Conservation (phyloP, 2,113 vertebrate species). For the Meles meles region DNA sequence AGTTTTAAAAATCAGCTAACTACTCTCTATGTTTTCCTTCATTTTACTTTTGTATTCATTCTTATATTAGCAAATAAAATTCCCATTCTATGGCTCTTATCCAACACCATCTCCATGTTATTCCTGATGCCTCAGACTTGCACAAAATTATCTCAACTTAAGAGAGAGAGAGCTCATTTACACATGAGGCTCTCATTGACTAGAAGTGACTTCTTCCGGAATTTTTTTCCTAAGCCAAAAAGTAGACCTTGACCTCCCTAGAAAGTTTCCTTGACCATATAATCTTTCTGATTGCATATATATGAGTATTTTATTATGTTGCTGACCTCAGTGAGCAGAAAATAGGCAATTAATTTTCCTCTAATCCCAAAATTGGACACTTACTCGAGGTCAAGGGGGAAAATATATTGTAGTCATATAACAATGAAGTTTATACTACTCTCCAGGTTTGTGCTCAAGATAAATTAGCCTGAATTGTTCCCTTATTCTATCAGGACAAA, state of each 20-base stretch:
- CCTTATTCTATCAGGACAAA: conserved; percentile 66
- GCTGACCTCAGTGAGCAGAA: conserved; percentile 42
- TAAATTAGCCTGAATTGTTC: conserved; percentile 68
- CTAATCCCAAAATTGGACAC: conserved; percentile 67
- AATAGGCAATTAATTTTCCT: conserved; percentile 77
- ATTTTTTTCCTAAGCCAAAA: neutral
- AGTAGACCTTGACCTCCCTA: neutral
- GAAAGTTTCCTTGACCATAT: conserved; percentile 8
- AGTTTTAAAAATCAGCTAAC: neutral
- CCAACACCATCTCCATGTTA: neutral
- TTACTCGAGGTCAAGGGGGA: conserved; percentile 72
- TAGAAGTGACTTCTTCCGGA: neutral
- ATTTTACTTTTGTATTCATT: neutral
- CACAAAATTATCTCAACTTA: neutral
- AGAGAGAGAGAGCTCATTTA: neutral
- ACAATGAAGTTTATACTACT: conserved; percentile 64
- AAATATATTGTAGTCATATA: conserved; percentile 68
- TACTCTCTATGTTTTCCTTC: neutral
- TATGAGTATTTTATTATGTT: conserved; percentile 55
- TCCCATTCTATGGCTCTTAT: neutral
- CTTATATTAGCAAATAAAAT: neutral
- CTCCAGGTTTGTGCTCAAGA: conserved; percentile 61
- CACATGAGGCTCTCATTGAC: neutral
- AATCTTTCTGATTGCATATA: conserved; percentile 40
- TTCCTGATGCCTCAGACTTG: neutral